Evolutionary conservation across 2,797 vertebrate species (phyloP).

Genomic region (Selene dorsalis): DNA sequence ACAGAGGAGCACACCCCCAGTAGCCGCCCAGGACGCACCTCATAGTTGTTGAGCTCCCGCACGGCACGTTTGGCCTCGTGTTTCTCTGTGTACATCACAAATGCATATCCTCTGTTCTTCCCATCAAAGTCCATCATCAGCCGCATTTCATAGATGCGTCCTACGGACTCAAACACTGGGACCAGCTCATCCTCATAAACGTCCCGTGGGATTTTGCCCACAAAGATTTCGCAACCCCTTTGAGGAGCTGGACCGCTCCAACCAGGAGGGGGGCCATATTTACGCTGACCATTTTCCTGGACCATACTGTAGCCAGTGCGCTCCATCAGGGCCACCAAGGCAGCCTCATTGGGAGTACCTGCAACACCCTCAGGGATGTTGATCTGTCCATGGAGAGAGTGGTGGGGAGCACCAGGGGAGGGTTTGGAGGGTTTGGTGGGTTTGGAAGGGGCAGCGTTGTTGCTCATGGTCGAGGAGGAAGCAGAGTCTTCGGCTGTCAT

Average conservation of each 20-base stretch:
- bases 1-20: conserved; percentile 98
- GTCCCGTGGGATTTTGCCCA: conserved; percentile 97
- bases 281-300: conserved; percentile 98
- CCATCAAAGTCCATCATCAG: conserved; percentile 99
- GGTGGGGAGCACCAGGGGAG: conserved; percentile 72
- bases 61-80: conserved; percentile 95
- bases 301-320: conserved; percentile 95
- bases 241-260: conserved; percentile 93
- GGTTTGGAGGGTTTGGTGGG: conserved; percentile 65
- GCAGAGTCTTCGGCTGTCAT: conserved; percentile 98
- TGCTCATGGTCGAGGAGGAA: conserved; percentile 92
- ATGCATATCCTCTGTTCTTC: conserved; percentile 97
- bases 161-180: conserved; percentile 94
- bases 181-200: conserved; percentile 98
- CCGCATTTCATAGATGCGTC: conserved; percentile 98
- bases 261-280: conserved; percentile 94
- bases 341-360: conserved; percentile 90
- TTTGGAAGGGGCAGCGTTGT: conserved; percentile 79
- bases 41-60: conserved; percentile 97
- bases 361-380: conserved; percentile 90
- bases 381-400: conserved; percentile 81
- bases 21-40: conserved; percentile 94
- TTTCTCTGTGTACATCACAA: conserved; percentile 98
- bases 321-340: conserved; percentile 92
- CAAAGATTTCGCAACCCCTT: conserved; percentile 96